Base-by-base conservation (phyloP, 1,140 invertebrate genomes). In the Bombus haemorrhoidalis region DNA sequence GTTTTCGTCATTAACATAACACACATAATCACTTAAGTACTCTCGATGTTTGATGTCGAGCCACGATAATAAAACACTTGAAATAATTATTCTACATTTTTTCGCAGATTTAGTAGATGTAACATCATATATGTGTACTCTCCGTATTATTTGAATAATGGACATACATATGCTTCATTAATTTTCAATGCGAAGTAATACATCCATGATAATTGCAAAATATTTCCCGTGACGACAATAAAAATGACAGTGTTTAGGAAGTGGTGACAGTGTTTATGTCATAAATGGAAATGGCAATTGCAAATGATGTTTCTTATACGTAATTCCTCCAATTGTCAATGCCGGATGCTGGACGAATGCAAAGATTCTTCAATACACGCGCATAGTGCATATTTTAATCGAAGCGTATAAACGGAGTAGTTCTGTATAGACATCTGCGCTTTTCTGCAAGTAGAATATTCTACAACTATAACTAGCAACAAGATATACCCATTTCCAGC, bases 261-360 rank as follows among this genome's bases (percentile, higher is more conserved):
- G 39, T 39, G 39, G 6, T 28, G 2, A 74, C 43, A 43, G 43
- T 43, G 0, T 43, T 43, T 43, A 15, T 0, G 13, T 3, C 34
- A 0, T 4, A 32, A 43, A 75, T 81, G 4, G 13, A 41, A 69
- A 82, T 82, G 47, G n/a, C 79, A 69, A 18, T 53, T 57, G 32
- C 79, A 18, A 47, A 18, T 53, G 47, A 86, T 39, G 64, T 43
- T 32, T 41, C 3, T 32, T n/a, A 22, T 41, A 1, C 32, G 79
- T 86, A 59, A 81, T 75, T 76, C 62, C 0, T 69, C 10, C n/a
- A 82, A 80, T 39, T 62, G 37, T 28, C 22, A 37, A 76, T 82
- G 71, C 43, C 0, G 43, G 5, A 47, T 80, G 22, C 10, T 9
- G 25, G 62, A 53, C 32, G 15, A 82, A 82, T 69, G 59, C 22